Evolutionary conservation across 2,888 invertebrate species (phyloP).

Genomic region (Auanema sp.): DNA sequence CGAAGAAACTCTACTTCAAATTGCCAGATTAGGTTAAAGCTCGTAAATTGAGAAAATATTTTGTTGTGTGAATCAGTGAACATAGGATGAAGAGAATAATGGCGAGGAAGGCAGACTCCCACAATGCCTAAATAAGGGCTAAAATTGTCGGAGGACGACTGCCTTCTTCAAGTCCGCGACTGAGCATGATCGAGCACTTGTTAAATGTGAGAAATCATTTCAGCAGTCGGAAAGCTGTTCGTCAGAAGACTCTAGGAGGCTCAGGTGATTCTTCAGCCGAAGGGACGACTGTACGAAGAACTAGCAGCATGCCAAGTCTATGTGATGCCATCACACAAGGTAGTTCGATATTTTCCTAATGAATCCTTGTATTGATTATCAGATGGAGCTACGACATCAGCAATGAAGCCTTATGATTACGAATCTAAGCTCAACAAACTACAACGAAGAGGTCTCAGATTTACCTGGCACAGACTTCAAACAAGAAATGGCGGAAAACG

Average conservation of each 20-base stretch:
- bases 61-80: too few relatives aligned
- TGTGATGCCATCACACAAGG: slow-evolving; percentile 45
- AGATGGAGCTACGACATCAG: slow-evolving; percentile 10
- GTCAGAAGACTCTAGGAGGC: slow-evolving; percentile 55
- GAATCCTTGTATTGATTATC: not conserved
- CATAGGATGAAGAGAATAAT: too few relatives aligned
- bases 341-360: slow-evolving; percentile 2
- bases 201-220: slow-evolving; percentile 8
- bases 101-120: too few relatives aligned
- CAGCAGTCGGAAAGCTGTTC: slow-evolving; percentile 50
- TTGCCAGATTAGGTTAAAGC: too few relatives aligned
- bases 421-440: slow-evolving; percentile 58
- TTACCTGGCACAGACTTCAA: slow-evolving; percentile 62
- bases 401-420: slow-evolving; percentile 57
- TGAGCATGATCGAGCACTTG: too few relatives aligned
- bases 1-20: too few relatives aligned
- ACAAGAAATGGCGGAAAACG: slow-evolving; percentile 63
- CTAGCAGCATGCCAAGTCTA: slow-evolving; percentile 61
- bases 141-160: too few relatives aligned
- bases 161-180: too few relatives aligned
- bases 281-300: slow-evolving; percentile 40
- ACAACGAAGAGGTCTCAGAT: slow-evolving; percentile 57
- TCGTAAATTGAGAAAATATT: too few relatives aligned
- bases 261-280: slow-evolving; percentile 39
- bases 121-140: too few relatives aligned